Evolutionary conservation across 2,113 vertebrate genomes (phyloP).

Genomic region (Sander lucioperca): DNA sequence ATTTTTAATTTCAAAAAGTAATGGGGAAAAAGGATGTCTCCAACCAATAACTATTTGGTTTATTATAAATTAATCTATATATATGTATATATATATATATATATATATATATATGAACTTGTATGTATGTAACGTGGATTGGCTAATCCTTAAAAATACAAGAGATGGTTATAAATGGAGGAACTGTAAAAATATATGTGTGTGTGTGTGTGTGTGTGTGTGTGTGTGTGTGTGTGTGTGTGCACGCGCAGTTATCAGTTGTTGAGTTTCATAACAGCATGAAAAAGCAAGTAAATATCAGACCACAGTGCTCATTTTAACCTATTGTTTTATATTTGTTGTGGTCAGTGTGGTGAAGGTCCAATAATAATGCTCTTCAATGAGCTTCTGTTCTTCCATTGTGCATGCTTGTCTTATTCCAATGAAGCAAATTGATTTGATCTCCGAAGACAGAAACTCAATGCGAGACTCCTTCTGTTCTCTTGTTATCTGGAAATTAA

Average conservation of each 20-base stretch:
- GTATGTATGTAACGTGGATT: too few relatives aligned
- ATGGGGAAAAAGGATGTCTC: too few relatives aligned
- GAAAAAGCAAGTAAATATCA: background rate
- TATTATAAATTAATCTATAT: too few relatives aligned
- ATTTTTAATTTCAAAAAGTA: too few relatives aligned
- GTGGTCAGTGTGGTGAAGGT: conserved; percentile 15
- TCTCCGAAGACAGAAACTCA: conserved; percentile 70
- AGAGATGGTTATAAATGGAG: too few relatives aligned
- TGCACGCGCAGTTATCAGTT: background rate
- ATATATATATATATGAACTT: too few relatives aligned
- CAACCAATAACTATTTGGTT: too few relatives aligned
- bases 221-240: background rate
- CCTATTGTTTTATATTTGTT: background rate
- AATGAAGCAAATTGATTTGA: conserved; percentile 76
- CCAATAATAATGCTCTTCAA: conserved; percentile 31
- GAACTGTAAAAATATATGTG: background rate
- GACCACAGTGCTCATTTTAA: background rate
- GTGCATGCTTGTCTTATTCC: conserved; percentile 63
- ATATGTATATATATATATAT: too few relatives aligned
- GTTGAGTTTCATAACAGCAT: background rate
- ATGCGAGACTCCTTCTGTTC: conserved; percentile 69
- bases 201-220: conserved; percentile 17
- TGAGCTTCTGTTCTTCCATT: conserved; percentile 51
- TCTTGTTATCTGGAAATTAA: conserved; percentile 78
- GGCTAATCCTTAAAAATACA: too few relatives aligned